phyloP scores from a whole-genome alignment of 2,888 invertebrate genomes.

The Morpho helenor region DNA sequence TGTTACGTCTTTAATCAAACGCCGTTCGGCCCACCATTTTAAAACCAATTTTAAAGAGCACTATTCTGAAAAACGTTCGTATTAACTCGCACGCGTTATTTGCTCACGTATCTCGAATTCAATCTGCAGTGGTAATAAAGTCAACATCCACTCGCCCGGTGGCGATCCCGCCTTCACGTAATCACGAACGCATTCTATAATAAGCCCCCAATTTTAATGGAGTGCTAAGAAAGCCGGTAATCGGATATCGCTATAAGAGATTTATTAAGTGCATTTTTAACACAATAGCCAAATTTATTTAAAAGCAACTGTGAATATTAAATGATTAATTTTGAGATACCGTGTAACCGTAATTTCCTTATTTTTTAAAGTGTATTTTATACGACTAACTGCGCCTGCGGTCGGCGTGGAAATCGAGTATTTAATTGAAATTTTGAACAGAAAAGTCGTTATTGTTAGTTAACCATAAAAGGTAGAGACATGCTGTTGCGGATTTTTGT shows the following conservation, averaged over 20 bases:
- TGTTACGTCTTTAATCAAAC: conserved; percentile 2
- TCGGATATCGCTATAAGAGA: conserved; percentile 36
- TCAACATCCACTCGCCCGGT: conserved; percentile 46
- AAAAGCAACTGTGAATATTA: not conserved
- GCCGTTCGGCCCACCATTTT: conserved; percentile 2
- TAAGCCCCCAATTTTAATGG: conserved; percentile 57
- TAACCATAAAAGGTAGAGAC: too few relatives aligned
- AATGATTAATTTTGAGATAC: not conserved
- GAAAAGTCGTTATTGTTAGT: too few relatives aligned
- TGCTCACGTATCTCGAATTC: conserved; percentile 49
- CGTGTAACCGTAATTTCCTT: not conserved
- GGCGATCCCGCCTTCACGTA: conserved; percentile 52
- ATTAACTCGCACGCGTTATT: conserved; percentile 40
- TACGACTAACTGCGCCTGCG: too few relatives aligned
- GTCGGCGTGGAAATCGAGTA: too few relatives aligned
- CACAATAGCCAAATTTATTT: conserved; percentile 6
- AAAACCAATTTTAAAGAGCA: conserved; percentile 3
- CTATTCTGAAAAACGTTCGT: conserved; percentile 11
- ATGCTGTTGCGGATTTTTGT: too few relatives aligned
- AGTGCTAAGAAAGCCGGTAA: conserved; percentile 63
- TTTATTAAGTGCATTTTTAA: conserved; percentile 18
- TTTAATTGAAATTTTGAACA: too few relatives aligned
- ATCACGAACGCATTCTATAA: conserved; percentile 64
- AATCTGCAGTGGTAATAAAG: conserved; percentile 43
- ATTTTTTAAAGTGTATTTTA: too few relatives aligned